Percentiles rank a stretch among this genome's conserved stretches.
These are phyloP conservation scores for Metellina segmentata DNA, from an alignment of 2,888 invertebrate genomes.

Conservation along the genomic window DNA sequence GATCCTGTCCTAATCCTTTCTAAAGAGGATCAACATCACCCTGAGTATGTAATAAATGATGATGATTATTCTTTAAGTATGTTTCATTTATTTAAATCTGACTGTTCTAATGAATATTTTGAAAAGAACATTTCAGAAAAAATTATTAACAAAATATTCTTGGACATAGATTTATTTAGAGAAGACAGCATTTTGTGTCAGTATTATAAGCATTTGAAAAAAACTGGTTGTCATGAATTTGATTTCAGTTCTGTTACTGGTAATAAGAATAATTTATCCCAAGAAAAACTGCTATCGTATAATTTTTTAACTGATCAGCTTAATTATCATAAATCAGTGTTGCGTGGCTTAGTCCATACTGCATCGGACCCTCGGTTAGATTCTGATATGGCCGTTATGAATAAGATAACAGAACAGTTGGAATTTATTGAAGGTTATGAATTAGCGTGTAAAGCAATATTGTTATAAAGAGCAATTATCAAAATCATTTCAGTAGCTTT, in stretches of 20 bases:
- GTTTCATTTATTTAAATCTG: background rate
- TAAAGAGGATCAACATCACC: no score
- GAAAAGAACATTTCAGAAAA: background rate
- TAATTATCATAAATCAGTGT: background rate
- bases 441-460: constrained; percentile 21
- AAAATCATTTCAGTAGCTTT: background rate
- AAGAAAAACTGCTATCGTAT: background rate
- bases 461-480: background rate
- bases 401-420: background rate
- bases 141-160: constrained; percentile 6
- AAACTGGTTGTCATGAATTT: background rate
- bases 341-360: constrained; percentile 11
- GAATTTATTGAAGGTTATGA: constrained; percentile 27
- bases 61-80: background rate
- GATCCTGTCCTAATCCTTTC: no score
- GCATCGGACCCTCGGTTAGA: background rate
- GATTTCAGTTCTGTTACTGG: background rate
- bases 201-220: constrained; percentile 38
- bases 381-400: background rate
- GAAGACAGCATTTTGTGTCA: background rate
- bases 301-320: constrained; percentile 19
- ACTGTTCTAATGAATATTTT: background rate
- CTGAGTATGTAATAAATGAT: background rate
- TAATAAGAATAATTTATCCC: background rate
- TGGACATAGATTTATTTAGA: constrained; percentile 33